phyloP scores from a whole-genome alignment of 2,888 invertebrate species.

The Aphidius colemani region DNA sequence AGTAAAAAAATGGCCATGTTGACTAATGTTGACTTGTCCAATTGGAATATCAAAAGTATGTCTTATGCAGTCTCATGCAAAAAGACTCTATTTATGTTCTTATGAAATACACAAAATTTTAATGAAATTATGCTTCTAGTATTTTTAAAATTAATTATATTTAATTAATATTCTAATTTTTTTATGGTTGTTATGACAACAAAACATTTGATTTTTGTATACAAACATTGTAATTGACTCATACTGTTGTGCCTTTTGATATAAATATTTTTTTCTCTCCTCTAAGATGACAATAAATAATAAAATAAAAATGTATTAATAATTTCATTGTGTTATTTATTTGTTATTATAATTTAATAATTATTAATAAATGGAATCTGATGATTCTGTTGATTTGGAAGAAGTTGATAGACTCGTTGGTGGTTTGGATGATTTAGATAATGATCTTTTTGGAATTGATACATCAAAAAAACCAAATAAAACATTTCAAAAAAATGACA shows the following conservation, averaged over 20 bases:
- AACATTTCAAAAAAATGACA: constrained; percentile 14
- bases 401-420: constrained; percentile 40
- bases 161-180: neutral
- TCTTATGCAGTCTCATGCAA: no score
- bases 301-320: neutral
- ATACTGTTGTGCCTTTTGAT: no score
- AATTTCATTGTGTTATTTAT: neutral
- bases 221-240: neutral
- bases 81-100: no score
- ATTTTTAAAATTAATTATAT: no score
- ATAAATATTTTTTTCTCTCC: neutral
- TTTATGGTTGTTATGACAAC: constrained; percentile 16
- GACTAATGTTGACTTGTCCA: no score
- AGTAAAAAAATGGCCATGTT: no score
- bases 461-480: constrained; percentile 34
- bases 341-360: neutral
- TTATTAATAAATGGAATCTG: constrained; percentile 32
- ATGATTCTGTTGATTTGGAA: constrained; percentile 37
- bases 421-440: constrained; percentile 47
- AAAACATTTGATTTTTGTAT: constrained; percentile 21
- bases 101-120: no score
- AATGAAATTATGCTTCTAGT: no score
- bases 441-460: constrained; percentile 40
- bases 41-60: no score
- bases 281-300: neutral